phyloP scores from a whole-genome alignment of 2,113 vertebrate species.

The Tachycineta bicolor region DNA sequence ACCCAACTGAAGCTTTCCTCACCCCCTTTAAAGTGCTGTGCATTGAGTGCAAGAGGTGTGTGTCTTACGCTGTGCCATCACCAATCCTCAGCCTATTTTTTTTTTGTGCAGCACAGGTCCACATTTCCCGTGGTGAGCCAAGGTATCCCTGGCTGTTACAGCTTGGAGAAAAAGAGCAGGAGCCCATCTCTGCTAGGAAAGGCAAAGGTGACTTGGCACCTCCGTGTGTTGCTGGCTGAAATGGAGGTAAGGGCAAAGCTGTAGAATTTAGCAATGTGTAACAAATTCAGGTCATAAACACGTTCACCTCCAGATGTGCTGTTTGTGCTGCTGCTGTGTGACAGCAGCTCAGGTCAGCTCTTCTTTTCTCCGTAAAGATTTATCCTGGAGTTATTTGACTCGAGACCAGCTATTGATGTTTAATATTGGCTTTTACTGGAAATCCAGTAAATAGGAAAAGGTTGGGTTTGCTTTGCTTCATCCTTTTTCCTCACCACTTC shows the following conservation, averaged over 20 bases:
- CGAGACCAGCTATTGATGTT: neutral
- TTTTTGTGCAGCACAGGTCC: neutral
- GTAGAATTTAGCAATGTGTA: neutral
- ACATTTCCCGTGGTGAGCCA: neutral
- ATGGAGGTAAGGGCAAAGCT: neutral
- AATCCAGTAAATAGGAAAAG: neutral
- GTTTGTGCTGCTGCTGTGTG: neutral
- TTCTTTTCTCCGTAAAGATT: neutral
- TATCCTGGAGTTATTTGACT: neutral
- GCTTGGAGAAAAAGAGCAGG: neutral
- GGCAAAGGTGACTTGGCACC: neutral
- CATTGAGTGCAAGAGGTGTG: neutral
- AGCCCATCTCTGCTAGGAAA: neutral
- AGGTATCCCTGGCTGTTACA: neutral
- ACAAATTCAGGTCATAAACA: neutral
- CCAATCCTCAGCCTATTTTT: neutral
- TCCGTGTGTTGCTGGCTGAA: neutral
- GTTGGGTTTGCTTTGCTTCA: neutral
- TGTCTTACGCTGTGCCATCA: neutral
- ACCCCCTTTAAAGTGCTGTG: neutral
- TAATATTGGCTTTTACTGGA: neutral
- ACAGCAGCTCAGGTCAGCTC: neutral
- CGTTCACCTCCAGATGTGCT: neutral
- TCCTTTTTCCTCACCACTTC: neutral
- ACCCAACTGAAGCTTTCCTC: neutral